Percentiles rank a stretch among this genome's conserved stretches.
phyloP scores from a whole-genome alignment of 2,113 vertebrate genomes.

The Psophia crepitans region DNA sequence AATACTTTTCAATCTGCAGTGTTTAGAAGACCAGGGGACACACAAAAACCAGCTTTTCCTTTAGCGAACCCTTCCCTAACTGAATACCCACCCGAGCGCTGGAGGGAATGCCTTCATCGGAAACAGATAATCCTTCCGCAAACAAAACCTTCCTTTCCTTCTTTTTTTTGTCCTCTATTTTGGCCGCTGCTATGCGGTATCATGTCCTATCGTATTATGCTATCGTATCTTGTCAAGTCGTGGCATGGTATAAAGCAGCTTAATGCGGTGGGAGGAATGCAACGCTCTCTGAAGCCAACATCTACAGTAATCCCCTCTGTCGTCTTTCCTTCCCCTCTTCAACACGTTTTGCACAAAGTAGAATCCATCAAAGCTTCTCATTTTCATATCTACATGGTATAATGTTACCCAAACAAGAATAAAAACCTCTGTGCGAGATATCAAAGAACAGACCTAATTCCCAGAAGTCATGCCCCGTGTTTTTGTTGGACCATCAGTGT shows the following conservation, averaged over 20 bases:
- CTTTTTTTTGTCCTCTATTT: not conserved
- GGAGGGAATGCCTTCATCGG: not conserved
- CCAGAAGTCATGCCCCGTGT: not conserved
- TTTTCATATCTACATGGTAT: not conserved
- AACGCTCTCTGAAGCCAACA: not conserved
- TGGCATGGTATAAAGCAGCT: conserved; percentile 29
- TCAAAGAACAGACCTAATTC: not conserved
- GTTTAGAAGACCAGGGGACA: not conserved
- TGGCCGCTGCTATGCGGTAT: not conserved
- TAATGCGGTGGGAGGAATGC: conserved; percentile 16
- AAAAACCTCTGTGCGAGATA: not conserved
- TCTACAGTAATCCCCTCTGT: conserved; percentile 42
- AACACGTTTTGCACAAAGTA: not conserved
- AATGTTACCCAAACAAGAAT: not conserved
- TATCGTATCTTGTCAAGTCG: conserved; percentile 40
- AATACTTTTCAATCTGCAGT: not conserved
- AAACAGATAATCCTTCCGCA: conserved; percentile 22
- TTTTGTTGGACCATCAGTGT: not conserved
- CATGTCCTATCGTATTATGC: not conserved
- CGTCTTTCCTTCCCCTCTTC: not conserved
- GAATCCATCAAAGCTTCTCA: conserved; percentile 28
- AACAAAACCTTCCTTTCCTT: not conserved
- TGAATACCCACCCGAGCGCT: not conserved
- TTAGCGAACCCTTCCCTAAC: not conserved
- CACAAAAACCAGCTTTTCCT: not conserved